These are phyloP conservation scores for Neomonachus schauinslandi DNA, from an alignment of 2,113 vertebrate species.

Conservation along the genomic window DNA sequence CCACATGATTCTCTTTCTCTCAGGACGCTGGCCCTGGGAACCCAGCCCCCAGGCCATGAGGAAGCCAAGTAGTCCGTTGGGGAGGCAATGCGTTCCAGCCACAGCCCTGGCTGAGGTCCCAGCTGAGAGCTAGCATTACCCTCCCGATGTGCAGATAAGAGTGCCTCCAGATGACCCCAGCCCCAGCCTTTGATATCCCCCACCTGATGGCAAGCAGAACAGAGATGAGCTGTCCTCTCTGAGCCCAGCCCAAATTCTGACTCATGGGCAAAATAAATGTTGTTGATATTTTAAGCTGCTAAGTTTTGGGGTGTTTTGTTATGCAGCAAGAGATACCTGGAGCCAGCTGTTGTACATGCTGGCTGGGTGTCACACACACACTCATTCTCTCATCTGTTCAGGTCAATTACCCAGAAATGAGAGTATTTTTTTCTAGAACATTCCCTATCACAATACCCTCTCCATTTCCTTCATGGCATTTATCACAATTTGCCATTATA, in stretches of 20 bases:
- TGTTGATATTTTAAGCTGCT: conserved; percentile 33
- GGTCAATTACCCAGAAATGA: neutral
- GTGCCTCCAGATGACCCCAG: neutral
- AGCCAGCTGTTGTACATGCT: neutral
- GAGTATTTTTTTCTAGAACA: neutral
- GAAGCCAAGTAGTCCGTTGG: neutral
- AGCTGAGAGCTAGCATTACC: neutral
- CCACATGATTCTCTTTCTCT: neutral
- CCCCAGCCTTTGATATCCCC: neutral
- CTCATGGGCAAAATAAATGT: conserved; percentile 15
- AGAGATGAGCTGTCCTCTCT: neutral
- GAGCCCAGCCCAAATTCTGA: neutral
- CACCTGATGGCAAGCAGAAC: neutral
- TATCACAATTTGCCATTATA: neutral
- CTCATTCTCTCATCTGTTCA: neutral
- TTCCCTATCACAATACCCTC: neutral
- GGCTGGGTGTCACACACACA: neutral
- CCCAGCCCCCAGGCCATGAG: neutral
- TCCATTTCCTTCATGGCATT: neutral
- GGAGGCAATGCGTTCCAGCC: neutral
- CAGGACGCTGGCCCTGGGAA: neutral
- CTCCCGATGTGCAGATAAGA: neutral
- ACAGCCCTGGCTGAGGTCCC: neutral
- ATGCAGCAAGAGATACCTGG: neutral
- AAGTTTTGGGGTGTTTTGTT: conserved; percentile 46